phyloP scores from a whole-genome alignment of 1,140 invertebrate genomes.

The Homarus americanus region DNA sequence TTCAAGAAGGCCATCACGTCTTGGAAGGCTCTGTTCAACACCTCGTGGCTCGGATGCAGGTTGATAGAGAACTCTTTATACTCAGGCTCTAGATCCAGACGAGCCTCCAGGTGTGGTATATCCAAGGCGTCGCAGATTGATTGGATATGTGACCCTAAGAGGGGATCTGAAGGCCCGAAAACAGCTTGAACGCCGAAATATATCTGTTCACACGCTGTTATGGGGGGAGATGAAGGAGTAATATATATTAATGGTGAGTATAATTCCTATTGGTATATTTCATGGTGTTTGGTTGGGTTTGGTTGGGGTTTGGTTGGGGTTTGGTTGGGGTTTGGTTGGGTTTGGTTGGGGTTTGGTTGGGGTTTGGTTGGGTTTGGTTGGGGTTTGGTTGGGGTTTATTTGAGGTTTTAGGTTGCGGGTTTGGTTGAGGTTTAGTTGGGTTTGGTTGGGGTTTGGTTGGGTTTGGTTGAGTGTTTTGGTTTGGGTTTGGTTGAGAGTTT shows the following conservation, averaged over 20 bases:
- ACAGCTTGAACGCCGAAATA: conserved; percentile 91
- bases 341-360: no score
- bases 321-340: no score
- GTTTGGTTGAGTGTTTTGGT: no score
- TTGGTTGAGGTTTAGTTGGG: no score
- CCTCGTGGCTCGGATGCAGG: conserved; percentile 90
- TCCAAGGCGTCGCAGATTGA: conserved; percentile 93
- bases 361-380: neutral
- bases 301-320: neutral
- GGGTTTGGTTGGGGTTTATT: no score
- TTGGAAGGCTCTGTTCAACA: conserved; percentile 90
- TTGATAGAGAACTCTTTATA: conserved; percentile 92
- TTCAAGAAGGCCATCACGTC: conserved; percentile 93
- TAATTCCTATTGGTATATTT: neutral
- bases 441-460: no score
- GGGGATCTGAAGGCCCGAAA: conserved; percentile 91
- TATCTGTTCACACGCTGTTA: conserved; percentile 90
- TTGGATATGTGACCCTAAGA: conserved; percentile 90
- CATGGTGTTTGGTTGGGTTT: no score
- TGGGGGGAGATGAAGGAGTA: conserved; percentile 47
- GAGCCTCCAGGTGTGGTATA: conserved; percentile 91
- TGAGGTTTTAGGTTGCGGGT: no score
- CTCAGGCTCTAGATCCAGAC: conserved; percentile 77
- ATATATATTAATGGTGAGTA: neutral
- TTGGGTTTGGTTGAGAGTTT: no score